Percentiles rank a stretch among this genome's conserved stretches.
Conservation (phyloP, 2,113 vertebrate species). For the Bombycilla garrulus region DNA sequence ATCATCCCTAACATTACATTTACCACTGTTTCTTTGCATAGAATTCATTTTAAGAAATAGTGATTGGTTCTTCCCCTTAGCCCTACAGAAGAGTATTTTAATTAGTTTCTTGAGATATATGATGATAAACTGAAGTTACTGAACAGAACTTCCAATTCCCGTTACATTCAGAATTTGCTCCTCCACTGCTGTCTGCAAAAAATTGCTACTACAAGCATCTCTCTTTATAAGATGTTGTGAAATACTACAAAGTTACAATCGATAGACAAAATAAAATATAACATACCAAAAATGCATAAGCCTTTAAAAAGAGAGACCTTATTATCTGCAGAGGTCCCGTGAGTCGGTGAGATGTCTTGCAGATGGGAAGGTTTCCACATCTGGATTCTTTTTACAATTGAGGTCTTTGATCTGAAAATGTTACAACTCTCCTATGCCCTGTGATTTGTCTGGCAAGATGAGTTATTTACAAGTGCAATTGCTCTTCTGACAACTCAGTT, state of each 20-base stretch:
- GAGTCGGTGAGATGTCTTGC: background rate
- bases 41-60: conserved; percentile 25
- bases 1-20: conserved; percentile 35
- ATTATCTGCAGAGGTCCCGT: background rate
- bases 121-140: conserved; percentile 5
- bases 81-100: conserved; percentile 23
- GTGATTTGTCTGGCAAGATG: conserved; percentile 45
- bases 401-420: conserved; percentile 41
- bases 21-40: background rate
- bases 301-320: background rate
- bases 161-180: background rate
- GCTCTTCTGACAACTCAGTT: conserved; percentile 21
- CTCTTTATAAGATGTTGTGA: background rate
- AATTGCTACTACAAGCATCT: background rate
- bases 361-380: conserved; percentile 22
- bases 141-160: background rate
- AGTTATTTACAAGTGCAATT: conserved; percentile 49
- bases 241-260: background rate
- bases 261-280: background rate
- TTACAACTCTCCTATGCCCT: conserved; percentile 42
- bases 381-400: conserved; percentile 30
- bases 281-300: background rate
- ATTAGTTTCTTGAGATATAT: conserved; percentile 44
- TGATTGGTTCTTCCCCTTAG: conserved; percentile 28
- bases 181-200: background rate